A percentile compares a stretch with the other conserved stretches of the same genome.
Conservation (phyloP, 2,888 invertebrate species). For the Netelia fuscicornis region DNA sequence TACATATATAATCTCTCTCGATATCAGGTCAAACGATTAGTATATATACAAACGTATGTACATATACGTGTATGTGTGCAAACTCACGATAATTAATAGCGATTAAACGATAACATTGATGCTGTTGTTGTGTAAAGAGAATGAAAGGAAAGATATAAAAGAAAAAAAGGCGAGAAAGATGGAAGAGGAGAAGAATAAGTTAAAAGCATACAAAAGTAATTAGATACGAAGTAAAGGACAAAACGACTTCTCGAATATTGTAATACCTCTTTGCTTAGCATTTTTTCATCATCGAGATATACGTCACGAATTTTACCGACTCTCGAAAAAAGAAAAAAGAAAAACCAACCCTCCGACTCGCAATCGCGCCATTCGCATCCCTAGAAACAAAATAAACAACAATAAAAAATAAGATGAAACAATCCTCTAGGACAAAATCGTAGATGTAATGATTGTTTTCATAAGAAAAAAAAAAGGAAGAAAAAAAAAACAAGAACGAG, state of each 20-base stretch:
- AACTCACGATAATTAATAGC: conserved; percentile 78
- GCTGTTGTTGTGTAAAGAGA: conserved; percentile 76
- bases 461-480: conserved; percentile 72
- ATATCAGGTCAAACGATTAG: conserved; percentile 60
- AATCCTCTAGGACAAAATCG: conserved; percentile 64
- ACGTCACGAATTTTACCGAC: conserved; percentile 71
- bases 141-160: conserved; percentile 47
- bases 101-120: conserved; percentile 72
- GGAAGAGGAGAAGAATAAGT: no score
- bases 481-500: conserved; percentile 59
- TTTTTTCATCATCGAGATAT: conserved; percentile 74
- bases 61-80: conserved; percentile 71
- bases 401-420: neutral
- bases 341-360: conserved; percentile 72
- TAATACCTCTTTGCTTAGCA: conserved; percentile 72
- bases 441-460: conserved; percentile 81
- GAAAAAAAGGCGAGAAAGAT: conserved; percentile 6
- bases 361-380: conserved; percentile 71
- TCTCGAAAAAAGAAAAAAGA: conserved; percentile 3
- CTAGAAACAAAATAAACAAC: conserved; percentile 15
- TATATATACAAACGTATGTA: conserved; percentile 68
- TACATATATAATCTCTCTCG: conserved; percentile 50
- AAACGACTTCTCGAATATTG: conserved; percentile 69
- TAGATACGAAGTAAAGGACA: no score
- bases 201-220: no score